phyloP scores from a whole-genome alignment of 2,797 vertebrate species.

The Lepilemur ruficaudatus region DNA sequence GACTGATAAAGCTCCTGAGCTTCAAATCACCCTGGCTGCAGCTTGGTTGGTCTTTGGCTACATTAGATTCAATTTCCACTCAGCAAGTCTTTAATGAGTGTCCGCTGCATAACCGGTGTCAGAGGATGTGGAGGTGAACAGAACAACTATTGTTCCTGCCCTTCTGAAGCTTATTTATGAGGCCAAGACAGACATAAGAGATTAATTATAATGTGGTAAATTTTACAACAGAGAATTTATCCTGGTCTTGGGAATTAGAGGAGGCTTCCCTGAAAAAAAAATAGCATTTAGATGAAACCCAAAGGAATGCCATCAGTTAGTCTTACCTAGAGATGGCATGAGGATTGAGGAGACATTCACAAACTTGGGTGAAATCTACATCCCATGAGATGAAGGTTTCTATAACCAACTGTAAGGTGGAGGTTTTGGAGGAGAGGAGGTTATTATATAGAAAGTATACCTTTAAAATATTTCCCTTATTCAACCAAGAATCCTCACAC shows the following conservation, averaged over 20 bases:
- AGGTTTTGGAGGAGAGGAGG: neutral
- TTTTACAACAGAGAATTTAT: constrained; percentile 1
- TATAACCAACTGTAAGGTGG: neutral
- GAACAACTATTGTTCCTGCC: neutral
- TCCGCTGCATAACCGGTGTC: neutral
- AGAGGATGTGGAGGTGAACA: neutral
- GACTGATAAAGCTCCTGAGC: neutral
- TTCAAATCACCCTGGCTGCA: constrained; percentile 18
- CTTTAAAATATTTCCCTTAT: constrained; percentile 18
- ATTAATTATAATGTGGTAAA: neutral
- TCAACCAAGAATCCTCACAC: neutral
- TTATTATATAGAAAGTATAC: neutral
- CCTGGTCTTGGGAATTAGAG: neutral
- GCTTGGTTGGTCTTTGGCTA: neutral
- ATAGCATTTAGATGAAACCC: neutral
- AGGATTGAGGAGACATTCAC: neutral
- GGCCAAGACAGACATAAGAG: neutral
- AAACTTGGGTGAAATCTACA: neutral
- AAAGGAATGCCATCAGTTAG: neutral
- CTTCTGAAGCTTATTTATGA: neutral
- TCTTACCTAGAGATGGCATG: neutral
- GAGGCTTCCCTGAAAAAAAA: neutral
- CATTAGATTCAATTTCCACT: neutral
- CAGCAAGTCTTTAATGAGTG: neutral
- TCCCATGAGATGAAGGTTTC: neutral